Percentiles rank a stretch among this genome's conserved stretches.
phyloP scores from a whole-genome alignment of 2,797 vertebrate genomes.

The Aythya fuligula region DNA sequence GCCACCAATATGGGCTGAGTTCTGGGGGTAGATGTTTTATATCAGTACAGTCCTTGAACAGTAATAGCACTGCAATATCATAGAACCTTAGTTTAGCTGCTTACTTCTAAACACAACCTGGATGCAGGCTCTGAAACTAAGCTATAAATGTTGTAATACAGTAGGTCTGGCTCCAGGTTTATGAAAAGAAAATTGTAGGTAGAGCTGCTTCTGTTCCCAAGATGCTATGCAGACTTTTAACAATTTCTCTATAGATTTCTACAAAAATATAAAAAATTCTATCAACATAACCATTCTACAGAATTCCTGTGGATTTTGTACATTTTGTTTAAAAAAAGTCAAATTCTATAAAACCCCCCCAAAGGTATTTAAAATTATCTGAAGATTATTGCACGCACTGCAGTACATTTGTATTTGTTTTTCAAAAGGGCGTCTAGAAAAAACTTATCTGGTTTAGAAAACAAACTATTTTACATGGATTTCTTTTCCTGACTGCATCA shows the following conservation, averaged over 20 bases:
- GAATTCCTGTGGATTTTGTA: slow-evolving; percentile 74
- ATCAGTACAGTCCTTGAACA: neutral
- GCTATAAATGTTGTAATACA: neutral
- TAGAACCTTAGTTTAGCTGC: slow-evolving; percentile 45
- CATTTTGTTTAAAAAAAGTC: slow-evolving; percentile 70
- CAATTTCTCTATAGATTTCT: slow-evolving; percentile 68
- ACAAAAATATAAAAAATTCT: slow-evolving; percentile 79
- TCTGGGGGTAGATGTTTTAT: neutral
- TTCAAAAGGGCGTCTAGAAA: slow-evolving; percentile 74
- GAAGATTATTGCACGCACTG: slow-evolving; percentile 40
- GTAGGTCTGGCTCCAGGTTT: slow-evolving; percentile 27
- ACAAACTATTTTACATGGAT: slow-evolving; percentile 62
- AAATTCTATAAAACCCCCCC: slow-evolving; percentile 65
- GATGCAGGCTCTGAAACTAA: neutral
- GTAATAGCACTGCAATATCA: slow-evolving; percentile 39
- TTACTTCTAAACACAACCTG: neutral
- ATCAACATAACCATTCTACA: slow-evolving; percentile 76
- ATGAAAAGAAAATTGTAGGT: slow-evolving; percentile 1
- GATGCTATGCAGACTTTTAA: slow-evolving; percentile 48
- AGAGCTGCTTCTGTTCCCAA: slow-evolving; percentile 52
- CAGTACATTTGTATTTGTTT: slow-evolving; percentile 52
- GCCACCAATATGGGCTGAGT: neutral
- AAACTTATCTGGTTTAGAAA: slow-evolving; percentile 62
- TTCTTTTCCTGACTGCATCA: slow-evolving; percentile 57
- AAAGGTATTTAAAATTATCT: slow-evolving; percentile 62